Percentiles rank a stretch among this genome's conserved stretches.
These are phyloP conservation scores for Drosophila sp. DNA, from an alignment of 1,140 invertebrate genomes.

Conservation along the genomic window DNA sequence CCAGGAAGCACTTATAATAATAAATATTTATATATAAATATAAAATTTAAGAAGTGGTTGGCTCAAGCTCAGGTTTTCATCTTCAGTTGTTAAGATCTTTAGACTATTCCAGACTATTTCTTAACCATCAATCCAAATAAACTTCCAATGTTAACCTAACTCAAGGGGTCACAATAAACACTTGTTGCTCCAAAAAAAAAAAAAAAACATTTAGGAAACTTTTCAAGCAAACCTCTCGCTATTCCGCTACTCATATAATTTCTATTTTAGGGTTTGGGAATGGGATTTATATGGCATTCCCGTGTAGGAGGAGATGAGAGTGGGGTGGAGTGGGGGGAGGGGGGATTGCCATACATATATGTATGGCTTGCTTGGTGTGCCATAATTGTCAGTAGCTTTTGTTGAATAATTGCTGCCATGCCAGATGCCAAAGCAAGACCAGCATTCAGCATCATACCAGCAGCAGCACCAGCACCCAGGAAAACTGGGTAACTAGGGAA, in stretches of 20 bases:
- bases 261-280: conserved; percentile 31
- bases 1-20: too few relatives aligned
- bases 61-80: too few relatives aligned
- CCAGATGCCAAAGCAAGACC: conserved; percentile 66
- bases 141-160: too few relatives aligned
- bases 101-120: too few relatives aligned
- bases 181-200: too few relatives aligned
- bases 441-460: background rate
- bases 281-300: conserved; percentile 44
- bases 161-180: too few relatives aligned
- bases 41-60: too few relatives aligned
- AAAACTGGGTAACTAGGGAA: conserved; percentile 5
- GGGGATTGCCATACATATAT: conserved; percentile 31
- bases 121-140: too few relatives aligned
- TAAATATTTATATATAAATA: too few relatives aligned
- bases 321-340: background rate
- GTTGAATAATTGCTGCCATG: conserved; percentile 78
- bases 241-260: conserved; percentile 1
- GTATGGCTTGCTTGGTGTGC: conserved; percentile 64
- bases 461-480: background rate
- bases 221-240: background rate
- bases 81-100: too few relatives aligned
- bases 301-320: conserved; percentile 1
- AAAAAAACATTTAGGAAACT: background rate
- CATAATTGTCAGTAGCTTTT: conserved; percentile 80